Conservation (phyloP, 1,140 invertebrate genomes). For the Drosophila subpulchrella region DNA sequence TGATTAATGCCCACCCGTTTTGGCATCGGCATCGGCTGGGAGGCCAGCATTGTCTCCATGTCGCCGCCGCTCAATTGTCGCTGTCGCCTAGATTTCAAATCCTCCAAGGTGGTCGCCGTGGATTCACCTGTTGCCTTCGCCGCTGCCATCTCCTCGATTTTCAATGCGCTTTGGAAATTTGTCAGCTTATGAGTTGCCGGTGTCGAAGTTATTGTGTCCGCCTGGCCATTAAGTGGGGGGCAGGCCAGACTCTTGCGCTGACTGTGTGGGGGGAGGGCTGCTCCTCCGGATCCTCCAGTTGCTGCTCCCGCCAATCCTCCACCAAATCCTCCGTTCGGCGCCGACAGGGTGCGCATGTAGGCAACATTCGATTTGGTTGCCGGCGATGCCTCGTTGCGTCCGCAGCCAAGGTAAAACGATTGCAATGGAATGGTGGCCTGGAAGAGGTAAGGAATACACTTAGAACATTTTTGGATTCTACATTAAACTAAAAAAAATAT, state of each 20-base stretch:
- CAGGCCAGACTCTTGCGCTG: constrained; percentile 78
- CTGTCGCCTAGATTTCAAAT: constrained; percentile 76
- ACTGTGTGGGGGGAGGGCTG: constrained; percentile 13
- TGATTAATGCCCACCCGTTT: constrained; percentile 84
- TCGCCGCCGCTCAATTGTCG: constrained; percentile 74
- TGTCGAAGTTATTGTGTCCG: constrained; percentile 49
- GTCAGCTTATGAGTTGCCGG: constrained; percentile 77
- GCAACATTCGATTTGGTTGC: constrained; percentile 66
- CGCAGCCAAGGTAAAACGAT: constrained; percentile 84
- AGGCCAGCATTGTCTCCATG: constrained; percentile 55
- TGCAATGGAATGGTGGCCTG: constrained; percentile 84
- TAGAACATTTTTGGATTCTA: background rate
- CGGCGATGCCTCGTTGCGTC: constrained; percentile 64
- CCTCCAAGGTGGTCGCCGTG: constrained; percentile 56
- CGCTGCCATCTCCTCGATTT: constrained; percentile 76
- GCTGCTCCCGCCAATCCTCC: background rate
- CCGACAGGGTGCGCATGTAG: constrained; percentile 82
- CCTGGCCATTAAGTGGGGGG: constrained; percentile 53
- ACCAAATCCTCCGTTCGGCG: constrained; percentile 54
- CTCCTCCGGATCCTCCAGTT: constrained; percentile 5
- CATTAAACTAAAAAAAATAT: too few species aligned
- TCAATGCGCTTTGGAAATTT: constrained; percentile 83
- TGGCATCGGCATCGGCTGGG: constrained; percentile 66
- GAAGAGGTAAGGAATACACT: constrained; percentile 33
- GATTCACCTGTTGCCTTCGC: constrained; percentile 47